A percentile compares a stretch with the other conserved stretches of the same genome.
These are phyloP conservation scores for Emydura subglobosa DNA, from an alignment of 2,113 vertebrate genomes.

Conservation along the genomic window DNA sequence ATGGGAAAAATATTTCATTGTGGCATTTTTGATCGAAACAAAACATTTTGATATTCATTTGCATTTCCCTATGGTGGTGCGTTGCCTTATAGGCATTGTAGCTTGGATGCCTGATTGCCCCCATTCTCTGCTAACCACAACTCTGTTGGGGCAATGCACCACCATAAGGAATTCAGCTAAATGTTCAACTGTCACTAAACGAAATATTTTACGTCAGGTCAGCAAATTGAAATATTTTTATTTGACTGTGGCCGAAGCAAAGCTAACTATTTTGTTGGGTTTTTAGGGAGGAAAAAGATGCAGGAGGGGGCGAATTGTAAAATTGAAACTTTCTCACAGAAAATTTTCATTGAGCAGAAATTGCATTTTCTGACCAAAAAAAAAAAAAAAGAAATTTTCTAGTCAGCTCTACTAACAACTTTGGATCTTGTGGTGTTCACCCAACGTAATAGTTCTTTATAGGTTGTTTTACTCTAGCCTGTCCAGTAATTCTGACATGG, in stretches of 20 bases:
- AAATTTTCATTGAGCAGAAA: background rate
- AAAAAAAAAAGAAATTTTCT: background rate
- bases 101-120: background rate
- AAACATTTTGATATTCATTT: background rate
- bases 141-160: background rate
- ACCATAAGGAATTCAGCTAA: accelerated
- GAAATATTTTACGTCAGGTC: background rate
- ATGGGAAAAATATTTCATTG: background rate
- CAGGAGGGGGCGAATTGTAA: background rate
- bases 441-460: background rate
- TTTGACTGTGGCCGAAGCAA: background rate
- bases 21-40: too few species aligned
- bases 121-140: background rate
- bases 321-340: background rate
- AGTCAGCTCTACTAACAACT: background rate
- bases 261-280: background rate
- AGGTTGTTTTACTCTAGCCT: background rate
- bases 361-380: background rate
- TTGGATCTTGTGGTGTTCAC: background rate
- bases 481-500: background rate
- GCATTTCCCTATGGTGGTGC: background rate
- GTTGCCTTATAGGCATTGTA: background rate
- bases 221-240: background rate
- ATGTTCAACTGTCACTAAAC: background rate
- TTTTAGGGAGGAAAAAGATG: background rate